These are phyloP conservation scores for Odontocolon sp. DNA, from an alignment of 2,888 invertebrate genomes.

Conservation along the genomic window DNA sequence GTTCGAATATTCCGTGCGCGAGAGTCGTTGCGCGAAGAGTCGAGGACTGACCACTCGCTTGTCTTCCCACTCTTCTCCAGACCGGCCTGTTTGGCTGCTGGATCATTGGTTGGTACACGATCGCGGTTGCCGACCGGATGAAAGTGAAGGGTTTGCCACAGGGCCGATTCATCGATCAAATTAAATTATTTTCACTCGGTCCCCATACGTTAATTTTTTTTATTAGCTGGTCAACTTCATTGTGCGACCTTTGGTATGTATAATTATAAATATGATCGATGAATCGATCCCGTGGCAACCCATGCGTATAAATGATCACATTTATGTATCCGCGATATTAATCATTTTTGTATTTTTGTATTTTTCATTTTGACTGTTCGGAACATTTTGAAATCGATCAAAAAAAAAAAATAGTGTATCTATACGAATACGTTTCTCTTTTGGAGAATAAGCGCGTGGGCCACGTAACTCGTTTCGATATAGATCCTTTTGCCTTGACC, in stretches of 20 bases:
- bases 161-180: background rate
- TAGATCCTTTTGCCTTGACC: background rate
- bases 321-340: no score
- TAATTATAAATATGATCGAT: no score
- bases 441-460: background rate
- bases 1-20: constrained; percentile 51
- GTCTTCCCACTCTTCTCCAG: background rate
- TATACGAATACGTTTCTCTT: background rate
- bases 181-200: background rate
- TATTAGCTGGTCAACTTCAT: no score
- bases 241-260: no score
- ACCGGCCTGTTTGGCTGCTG: background rate
- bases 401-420: background rate
- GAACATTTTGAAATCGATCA: no score
- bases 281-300: no score
- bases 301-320: no score
- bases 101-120: constrained; percentile 29
- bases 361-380: no score
- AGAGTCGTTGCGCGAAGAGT: constrained; percentile 28
- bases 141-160: constrained; percentile 25
- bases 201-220: no score
- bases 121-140: constrained; percentile 55
- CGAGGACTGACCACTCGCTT: constrained; percentile 15
- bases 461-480: background rate
- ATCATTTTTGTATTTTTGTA: no score